Evolutionary conservation across 2,113 vertebrate genomes (phyloP).

Genomic region (Odocoileus virginianus): DNA sequence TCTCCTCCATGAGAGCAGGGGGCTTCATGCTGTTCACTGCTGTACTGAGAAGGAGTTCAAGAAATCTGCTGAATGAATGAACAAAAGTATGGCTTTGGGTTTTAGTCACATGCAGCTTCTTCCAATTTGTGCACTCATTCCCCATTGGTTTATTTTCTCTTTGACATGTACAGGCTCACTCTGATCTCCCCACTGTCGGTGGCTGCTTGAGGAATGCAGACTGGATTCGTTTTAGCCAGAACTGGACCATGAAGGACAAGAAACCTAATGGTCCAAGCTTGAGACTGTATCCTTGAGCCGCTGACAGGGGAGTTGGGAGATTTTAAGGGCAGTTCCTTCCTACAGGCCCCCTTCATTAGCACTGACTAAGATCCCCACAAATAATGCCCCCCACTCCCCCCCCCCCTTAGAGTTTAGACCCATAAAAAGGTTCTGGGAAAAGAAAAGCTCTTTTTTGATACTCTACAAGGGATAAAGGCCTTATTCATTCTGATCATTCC

Average conservation of each 20-base stretch:
- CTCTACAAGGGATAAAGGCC: neutral
- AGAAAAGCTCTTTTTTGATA: neutral
- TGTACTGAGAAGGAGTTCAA: neutral
- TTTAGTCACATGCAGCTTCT: neutral
- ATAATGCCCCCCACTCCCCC: rapidly evolving
- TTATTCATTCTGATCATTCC: neutral
- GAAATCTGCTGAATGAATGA: neutral
- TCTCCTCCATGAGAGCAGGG: neutral
- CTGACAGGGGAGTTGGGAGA: neutral
- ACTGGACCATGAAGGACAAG: slow-evolving; percentile 9
- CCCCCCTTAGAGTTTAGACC: neutral
- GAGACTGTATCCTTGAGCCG: neutral
- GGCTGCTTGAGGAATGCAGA: neutral
- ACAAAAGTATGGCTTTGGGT: neutral
- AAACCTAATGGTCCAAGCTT: neutral
- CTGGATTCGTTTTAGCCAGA: neutral
- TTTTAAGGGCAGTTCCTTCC: neutral
- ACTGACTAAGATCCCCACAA: neutral
- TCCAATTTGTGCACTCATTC: neutral
- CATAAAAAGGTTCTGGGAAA: neutral
- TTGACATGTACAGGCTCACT: neutral
- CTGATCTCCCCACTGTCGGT: too few species aligned
- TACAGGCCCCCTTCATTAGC: neutral
- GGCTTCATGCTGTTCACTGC: neutral
- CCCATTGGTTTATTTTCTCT: neutral